These are phyloP conservation scores for Sicus ferrugineus DNA, from an alignment of 2,888 invertebrate genomes.

Conservation along the genomic window DNA sequence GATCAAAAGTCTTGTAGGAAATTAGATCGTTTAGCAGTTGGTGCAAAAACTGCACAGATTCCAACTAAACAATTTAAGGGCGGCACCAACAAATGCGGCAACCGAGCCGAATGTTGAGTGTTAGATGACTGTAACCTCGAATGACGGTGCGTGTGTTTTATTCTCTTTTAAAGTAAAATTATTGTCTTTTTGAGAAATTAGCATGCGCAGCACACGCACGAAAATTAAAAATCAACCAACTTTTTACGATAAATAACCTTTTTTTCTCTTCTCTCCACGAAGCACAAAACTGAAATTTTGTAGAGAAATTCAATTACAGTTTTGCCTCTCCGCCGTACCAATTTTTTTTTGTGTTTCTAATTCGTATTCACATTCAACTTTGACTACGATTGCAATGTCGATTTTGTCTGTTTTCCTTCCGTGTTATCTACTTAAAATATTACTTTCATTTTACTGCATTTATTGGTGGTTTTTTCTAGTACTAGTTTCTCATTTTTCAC, in stretches of 20 bases:
- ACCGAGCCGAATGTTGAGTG: too few relatives aligned
- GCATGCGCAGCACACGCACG: slow-evolving; percentile 18
- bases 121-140: too few relatives aligned
- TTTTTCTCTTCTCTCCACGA: neutral
- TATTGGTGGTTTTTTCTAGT: slow-evolving; percentile 3
- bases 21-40: too few relatives aligned
- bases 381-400: neutral
- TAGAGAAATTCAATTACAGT: neutral
- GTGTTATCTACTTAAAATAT: neutral
- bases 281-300: neutral
- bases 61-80: too few relatives aligned
- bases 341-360: neutral
- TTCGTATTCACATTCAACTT: too few relatives aligned
- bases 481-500: neutral
- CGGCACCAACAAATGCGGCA: too few relatives aligned
- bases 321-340: neutral
- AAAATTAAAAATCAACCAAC: slow-evolving; percentile 11
- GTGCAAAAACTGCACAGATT: too few relatives aligned
- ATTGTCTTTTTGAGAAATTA: slow-evolving; percentile 28
- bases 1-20: too few relatives aligned
- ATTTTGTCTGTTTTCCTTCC: neutral
- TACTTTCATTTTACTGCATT: neutral
- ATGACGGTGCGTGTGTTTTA: neutral
- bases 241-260: neutral
- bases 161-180: slow-evolving; percentile 23